A percentile compares a stretch with the other conserved stretches of the same genome.
phyloP scores from a whole-genome alignment of 2,113 vertebrate species.

The Megalops atlanticus region DNA sequence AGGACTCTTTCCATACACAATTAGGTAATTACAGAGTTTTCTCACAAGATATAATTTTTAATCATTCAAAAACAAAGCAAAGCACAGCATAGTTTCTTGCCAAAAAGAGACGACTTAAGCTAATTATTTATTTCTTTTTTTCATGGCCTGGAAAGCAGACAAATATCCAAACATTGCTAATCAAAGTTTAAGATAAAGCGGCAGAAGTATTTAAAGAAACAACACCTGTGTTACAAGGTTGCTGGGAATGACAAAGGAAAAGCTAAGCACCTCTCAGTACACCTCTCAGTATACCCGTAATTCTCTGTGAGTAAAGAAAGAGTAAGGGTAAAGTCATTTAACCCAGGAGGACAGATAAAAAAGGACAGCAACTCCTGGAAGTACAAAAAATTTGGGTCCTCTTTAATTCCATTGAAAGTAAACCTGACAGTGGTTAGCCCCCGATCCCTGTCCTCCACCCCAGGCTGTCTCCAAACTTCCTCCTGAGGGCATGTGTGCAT shows the following conservation, averaged over 20 bases:
- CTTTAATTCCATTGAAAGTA: conserved; percentile 1
- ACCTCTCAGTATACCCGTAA: too few species aligned
- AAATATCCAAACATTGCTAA: not conserved
- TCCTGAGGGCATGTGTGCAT: conserved; percentile 10
- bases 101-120: conserved; percentile 32
- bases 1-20: conserved; percentile 61
- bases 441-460: not conserved
- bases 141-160: not conserved
- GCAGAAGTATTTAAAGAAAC: too few species aligned
- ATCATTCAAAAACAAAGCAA: conserved; percentile 53
- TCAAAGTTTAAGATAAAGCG: too few species aligned
- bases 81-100: conserved; percentile 42
- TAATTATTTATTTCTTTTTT: conserved; percentile 17
- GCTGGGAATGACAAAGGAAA: too few species aligned
- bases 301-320: too few species aligned
- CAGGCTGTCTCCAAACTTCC: too few species aligned
- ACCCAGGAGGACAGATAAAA: too few species aligned
- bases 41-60: conserved; percentile 69
- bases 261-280: too few species aligned
- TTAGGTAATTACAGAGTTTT: conserved; percentile 44
- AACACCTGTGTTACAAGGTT: too few species aligned
- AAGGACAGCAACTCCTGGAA: too few species aligned
- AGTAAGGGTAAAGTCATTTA: too few species aligned
- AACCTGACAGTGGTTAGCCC: not conserved
- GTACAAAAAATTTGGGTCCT: not conserved